Evolutionary conservation across 2,888 invertebrate genomes (phyloP), one percentile per base, ranked within the genome.

Genomic region (Hirtodrosophila trivittata): DNA sequence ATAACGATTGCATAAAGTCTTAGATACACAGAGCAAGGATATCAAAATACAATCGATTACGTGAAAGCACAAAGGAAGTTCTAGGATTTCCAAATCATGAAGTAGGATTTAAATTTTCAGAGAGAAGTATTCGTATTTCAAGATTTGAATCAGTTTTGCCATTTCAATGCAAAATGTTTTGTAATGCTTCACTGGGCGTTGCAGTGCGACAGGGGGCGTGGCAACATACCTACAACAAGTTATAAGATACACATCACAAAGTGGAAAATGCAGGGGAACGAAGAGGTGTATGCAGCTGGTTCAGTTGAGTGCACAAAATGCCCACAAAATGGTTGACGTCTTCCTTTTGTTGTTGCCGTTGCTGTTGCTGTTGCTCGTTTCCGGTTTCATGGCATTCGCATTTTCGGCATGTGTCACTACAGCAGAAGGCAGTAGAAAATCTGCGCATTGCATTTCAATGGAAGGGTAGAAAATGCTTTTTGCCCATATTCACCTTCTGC

Each of bases 331-430:
- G 64, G 66, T 75, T 60, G 69, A 69, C 69, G 77, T 67, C 45
- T 57, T 54, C 50, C 33, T 18, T 10, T 39, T 28, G 35, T n/a
- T 33, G 33, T 47, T 16, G 46, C 10, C 30, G 41, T 12, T 63
- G 33, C 16, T 25, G 14, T 28, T 42, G 49, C 12, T 49, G 60
- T 46, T 54, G 45, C 58, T 76, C 38, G 67, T 71, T 77, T 66
- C 69, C 75, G 51, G 58, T 60, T 85, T 69, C 72, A 66, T 75
- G 39, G 73, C 60, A 72, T 45, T 51, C 51, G 55, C 56, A 71
- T 80, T 60, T 73, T 63, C 72, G 73, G 80, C 83, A 80, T 83
- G 73, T 83, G 83, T 71, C 80, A 75, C 64, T 59, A 56, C 43
- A 60, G 65, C 54, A 66, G 60, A 66, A 69, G 69, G 56, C 59